A percentile compares a stretch with the other conserved stretches of the same genome.
These are phyloP conservation scores for Pseudomyrmex flavicornis DNA, from an alignment of 1,140 invertebrate genomes.

Conservation along the genomic window DNA sequence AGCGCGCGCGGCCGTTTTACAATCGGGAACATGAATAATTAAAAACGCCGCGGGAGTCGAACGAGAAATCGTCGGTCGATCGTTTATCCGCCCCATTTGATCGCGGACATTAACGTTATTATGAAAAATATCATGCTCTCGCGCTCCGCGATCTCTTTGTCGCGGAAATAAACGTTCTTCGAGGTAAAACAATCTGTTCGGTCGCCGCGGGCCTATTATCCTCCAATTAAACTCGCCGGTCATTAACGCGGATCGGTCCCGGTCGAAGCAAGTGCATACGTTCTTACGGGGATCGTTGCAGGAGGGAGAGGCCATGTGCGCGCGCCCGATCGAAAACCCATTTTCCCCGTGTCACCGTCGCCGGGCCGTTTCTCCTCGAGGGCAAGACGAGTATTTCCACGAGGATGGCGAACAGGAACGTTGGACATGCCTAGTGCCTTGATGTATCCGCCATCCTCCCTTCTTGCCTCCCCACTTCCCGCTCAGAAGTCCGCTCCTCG, in stretches of 20 bases:
- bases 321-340: conserved; percentile 64
- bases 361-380: conserved; percentile 28
- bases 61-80: conserved; percentile 4
- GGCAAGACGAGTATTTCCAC: conserved; percentile 48
- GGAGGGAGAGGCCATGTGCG: conserved; percentile 7
- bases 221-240: conserved; percentile 55
- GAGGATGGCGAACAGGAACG: conserved; percentile 44
- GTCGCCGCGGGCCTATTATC: conserved; percentile 26
- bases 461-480: too few species aligned
- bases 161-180: background rate
- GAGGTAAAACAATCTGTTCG: background rate
- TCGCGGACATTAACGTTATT: background rate
- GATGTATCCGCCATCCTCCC: conserved; percentile 49
- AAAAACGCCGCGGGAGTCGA: background rate
- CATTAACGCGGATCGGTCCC: conserved; percentile 34
- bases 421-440: conserved; percentile 46
- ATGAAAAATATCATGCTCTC: background rate
- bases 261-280: background rate
- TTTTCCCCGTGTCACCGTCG: conserved; percentile 59
- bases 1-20: background rate
- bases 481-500: conserved; percentile 56
- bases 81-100: background rate
- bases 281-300: conserved; percentile 18
- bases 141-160: background rate
- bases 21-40: background rate